Evolutionary conservation across 2,888 invertebrate species (phyloP), one percentile per base, ranked within the genome.

Genomic region (Phalangium opilio): DNA sequence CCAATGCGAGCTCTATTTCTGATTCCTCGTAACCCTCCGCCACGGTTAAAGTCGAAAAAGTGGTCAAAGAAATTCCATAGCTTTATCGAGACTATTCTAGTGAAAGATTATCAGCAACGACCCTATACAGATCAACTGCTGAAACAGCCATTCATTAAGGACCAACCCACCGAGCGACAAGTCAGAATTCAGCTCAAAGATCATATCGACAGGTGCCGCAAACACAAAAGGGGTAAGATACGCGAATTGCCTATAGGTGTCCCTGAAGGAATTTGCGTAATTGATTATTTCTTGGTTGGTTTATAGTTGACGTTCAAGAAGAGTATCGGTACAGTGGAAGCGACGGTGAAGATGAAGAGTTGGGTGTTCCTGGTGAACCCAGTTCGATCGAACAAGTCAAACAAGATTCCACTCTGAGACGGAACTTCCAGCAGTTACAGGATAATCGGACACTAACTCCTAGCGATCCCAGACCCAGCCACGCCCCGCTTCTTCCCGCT

Each of bases 1-100:
- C 98, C 98, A 15, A 99, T 99, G 98, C 77, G 96, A 63, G 96
- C 96, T 57, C 76, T 96, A 57, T 98, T 98, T 71, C 79, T 98
- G 61, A 96, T 96, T 69, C 96, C 96, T 58, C 78, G 96, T 63
- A 96, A 98, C 70, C 86, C 91, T 58, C 95, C 98, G 45, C 98
- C 98, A 44, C 78, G 95, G 61, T 78, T 98, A 61, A 96, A 91
- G 71, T 89, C 90, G 52, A 91, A 91, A 72, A 93, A 93, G 67
- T 95, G 95, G 95, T 57, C 54, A 33, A 63, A 64, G 50, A 67
- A 65, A 51, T 66, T 65, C 60, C 59, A 67, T 53, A 72, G 85
- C 64, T 99, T 99, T 68, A 93, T 98, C 68, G 96, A 98, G 71
- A 91, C 91, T 60, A 93, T 98, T 63, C 75, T 95, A 63, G 91